Conservation (phyloP, 2,888 invertebrate genomes). For the Tetrapedia diversipes region DNA sequence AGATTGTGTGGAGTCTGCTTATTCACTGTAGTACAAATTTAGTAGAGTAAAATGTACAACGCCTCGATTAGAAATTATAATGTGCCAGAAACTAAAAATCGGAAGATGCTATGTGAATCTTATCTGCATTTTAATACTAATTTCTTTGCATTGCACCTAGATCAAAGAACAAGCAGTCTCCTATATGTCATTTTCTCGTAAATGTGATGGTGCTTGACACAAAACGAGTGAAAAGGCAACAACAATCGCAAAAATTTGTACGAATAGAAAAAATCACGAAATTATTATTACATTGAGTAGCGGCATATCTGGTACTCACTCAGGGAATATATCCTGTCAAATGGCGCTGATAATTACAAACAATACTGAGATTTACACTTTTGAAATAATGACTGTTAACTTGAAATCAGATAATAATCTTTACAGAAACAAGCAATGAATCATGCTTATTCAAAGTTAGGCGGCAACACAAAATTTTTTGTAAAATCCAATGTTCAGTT, state of each 20-base stretch:
- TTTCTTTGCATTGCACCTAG: constrained; percentile 45
- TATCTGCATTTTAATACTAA: constrained; percentile 9
- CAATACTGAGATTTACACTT: constrained; percentile 82
- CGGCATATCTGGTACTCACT: constrained; percentile 82
- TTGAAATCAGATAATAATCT: constrained; percentile 77
- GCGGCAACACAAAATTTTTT: constrained; percentile 66
- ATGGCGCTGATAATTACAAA: constrained; percentile 82
- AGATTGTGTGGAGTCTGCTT: constrained; percentile 70
- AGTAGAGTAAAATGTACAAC: constrained; percentile 12
- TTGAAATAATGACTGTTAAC: constrained; percentile 81
- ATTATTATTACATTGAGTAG: constrained; percentile 81
- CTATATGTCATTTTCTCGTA: constrained; percentile 57
- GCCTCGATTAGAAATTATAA: constrained; percentile 13
- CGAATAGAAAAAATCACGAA: constrained; percentile 72
- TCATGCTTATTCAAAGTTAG: constrained; percentile 75
- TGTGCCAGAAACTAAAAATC: constrained; percentile 17
- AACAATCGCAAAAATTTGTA: constrained; percentile 72
- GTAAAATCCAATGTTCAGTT: constrained; percentile 61
- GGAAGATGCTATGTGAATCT: constrained; percentile 17
- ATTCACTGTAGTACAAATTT: constrained; percentile 57
- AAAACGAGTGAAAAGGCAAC: constrained; percentile 77
- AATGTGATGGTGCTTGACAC: constrained; percentile 78
- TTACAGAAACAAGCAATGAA: constrained; percentile 77
- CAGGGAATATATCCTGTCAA: constrained; percentile 82
- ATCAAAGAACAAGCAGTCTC: constrained; percentile 70